Conservation (phyloP, 2,797 vertebrate species). For the Clarias laeviceps region DNA sequence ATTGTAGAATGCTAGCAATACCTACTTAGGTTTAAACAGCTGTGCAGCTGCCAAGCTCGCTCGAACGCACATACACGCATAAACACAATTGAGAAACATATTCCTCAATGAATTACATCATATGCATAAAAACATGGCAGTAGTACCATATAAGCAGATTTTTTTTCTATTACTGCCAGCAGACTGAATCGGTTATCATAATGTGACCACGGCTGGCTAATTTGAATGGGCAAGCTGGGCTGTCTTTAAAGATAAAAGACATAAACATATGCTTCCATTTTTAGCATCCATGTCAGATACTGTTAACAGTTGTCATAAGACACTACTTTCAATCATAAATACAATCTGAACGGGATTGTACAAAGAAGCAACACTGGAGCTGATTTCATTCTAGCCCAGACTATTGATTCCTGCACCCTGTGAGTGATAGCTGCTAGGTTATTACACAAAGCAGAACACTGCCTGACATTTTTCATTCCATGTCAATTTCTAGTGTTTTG, state of each 20-base stretch:
- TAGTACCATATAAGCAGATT: not conserved
- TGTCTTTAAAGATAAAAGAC: conserved; percentile 14
- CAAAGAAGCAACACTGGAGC: not conserved
- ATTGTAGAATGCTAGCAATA: conserved; percentile 25
- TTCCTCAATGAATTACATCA: not conserved
- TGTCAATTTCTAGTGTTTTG: not conserved
- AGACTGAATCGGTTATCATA: not conserved
- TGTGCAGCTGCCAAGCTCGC: conserved; percentile 33
- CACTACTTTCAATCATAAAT: not conserved
- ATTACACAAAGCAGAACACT: not conserved
- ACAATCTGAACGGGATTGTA: not conserved
- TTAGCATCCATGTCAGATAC: not conserved
- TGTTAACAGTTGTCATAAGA: not conserved
- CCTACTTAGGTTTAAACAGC: conserved; percentile 31
- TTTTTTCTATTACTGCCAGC: conserved; percentile 26
- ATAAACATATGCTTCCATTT: not conserved
- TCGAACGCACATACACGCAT: not conserved
- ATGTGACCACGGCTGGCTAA: not conserved
- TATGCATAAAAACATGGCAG: conserved; percentile 17
- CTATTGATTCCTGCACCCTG: not conserved
- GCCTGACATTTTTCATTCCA: not conserved
- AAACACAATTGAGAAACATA: not conserved
- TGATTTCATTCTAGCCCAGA: not conserved
- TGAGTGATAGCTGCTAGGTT: not conserved
- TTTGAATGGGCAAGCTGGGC: not conserved